Percentiles rank a stretch among this genome's conserved stretches.
Evolutionary conservation across 53 echinoderm and acorn worm species (phyloP).

Genomic region (Arbacia lixula): DNA sequence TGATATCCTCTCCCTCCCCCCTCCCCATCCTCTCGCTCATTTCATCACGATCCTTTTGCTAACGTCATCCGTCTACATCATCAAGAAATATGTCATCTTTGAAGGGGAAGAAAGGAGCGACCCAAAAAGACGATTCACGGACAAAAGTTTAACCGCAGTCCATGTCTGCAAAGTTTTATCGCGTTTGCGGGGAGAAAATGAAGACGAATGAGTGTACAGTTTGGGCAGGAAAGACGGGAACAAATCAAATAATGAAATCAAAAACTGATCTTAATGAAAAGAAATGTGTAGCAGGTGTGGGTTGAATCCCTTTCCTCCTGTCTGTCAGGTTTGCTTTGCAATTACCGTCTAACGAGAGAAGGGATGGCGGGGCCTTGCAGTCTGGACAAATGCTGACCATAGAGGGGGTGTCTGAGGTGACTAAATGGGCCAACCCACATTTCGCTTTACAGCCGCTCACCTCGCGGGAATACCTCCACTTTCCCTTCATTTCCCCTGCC

Average conservation of each 20-base stretch:
- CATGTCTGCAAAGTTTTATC: slow-evolving; percentile 19
- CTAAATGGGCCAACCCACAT: no score
- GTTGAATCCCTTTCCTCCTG: slow-evolving; percentile 43
- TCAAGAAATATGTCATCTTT: slow-evolving; percentile 43
- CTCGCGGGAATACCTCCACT: neutral
- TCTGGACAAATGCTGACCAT: slow-evolving; percentile 1
- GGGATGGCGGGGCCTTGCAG: neutral
- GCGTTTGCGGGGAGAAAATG: neutral
- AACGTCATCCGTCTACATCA: slow-evolving; percentile 24
- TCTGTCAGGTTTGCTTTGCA: slow-evolving; percentile 44
- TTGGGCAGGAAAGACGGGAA: slow-evolving; percentile 35
- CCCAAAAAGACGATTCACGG: slow-evolving; percentile 49
- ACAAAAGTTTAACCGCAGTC: slow-evolving; percentile 20
- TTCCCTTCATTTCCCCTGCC: no score
- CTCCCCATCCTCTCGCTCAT: no score
- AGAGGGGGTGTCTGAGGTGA: slow-evolving; percentile 9
- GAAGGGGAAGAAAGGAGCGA: slow-evolving; percentile 37
- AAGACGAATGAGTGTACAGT: slow-evolving; percentile 34
- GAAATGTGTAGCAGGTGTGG: slow-evolving; percentile 55
- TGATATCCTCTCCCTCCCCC: no score
- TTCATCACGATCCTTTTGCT: slow-evolving; percentile 30
- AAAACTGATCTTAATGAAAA: slow-evolving; percentile 56
- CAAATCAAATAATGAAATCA: slow-evolving; percentile 53
- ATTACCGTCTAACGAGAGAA: slow-evolving; percentile 44
- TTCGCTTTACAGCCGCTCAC: neutral